These are phyloP conservation scores for Tetropium fuscum DNA, from an alignment of 2,888 invertebrate genomes.

Conservation along the genomic window DNA sequence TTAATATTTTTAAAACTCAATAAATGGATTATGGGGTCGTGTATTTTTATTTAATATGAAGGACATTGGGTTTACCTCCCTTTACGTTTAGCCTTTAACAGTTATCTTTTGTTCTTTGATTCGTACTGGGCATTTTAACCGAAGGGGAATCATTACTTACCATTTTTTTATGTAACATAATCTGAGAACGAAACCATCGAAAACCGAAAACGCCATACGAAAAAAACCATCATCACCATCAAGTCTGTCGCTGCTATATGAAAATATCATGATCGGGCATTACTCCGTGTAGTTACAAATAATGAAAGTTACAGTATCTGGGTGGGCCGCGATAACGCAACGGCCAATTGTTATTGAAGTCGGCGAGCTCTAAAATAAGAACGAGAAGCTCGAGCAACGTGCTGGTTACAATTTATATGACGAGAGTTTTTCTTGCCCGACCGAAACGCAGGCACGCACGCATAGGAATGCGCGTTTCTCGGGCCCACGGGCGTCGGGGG, in stretches of 20 bases:
- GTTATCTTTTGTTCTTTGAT: no score
- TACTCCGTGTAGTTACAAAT: conserved; percentile 12
- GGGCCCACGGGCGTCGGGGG: conserved; percentile 9
- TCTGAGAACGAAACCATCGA: no score
- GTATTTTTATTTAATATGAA: no score
- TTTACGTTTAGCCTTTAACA: no score
- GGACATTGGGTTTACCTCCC: no score
- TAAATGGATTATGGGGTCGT: no score
- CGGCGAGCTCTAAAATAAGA: conserved; percentile 43
- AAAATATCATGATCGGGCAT: background rate
- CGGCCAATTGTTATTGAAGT: conserved; percentile 44
- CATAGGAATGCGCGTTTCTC: conserved; percentile 29
- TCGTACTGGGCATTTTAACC: no score
- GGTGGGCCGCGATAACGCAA: conserved; percentile 31
- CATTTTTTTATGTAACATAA: no score
- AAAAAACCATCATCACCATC: no score
- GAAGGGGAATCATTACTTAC: no score
- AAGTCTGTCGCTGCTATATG: background rate
- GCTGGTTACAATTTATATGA: conserved; percentile 38
- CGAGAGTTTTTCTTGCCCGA: conserved; percentile 29
- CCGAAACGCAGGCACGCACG: conserved; percentile 32
- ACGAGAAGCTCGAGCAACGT: conserved; percentile 40
- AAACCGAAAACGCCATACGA: no score
- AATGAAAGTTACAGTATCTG: conserved; percentile 20
- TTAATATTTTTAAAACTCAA: no score